Percentiles rank a stretch among this genome's conserved stretches.
Conservation (phyloP, 2,888 invertebrate genomes). For the Lasioglossum marginatum region DNA sequence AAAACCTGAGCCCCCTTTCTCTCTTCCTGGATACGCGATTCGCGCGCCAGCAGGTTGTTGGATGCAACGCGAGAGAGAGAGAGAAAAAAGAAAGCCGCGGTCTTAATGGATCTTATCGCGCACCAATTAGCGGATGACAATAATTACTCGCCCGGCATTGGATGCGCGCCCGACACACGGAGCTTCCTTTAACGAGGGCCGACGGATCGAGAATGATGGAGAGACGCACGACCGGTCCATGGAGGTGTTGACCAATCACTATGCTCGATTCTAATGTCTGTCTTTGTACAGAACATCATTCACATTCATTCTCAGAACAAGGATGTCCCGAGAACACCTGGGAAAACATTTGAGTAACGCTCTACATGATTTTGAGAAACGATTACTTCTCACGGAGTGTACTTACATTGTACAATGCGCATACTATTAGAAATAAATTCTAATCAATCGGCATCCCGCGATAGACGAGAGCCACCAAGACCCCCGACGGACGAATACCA, state of each 20-base stretch:
- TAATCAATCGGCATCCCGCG: not conserved
- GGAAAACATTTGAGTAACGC: too few relatives aligned
- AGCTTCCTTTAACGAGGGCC: slow-evolving; percentile 32
- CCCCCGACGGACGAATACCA: not conserved
- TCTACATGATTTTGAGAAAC: too few relatives aligned
- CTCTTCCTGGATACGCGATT: slow-evolving; percentile 20
- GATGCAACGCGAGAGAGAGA: not conserved
- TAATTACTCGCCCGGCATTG: slow-evolving; percentile 41
- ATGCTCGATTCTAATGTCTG: not conserved
- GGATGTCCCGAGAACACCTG: too few relatives aligned
- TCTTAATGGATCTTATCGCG: slow-evolving; percentile 63
- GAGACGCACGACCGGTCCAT: not conserved
- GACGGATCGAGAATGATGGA: slow-evolving; percentile 13
- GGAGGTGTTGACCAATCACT: not conserved
- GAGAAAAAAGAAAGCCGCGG: slow-evolving; percentile 11
- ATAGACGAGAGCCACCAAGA: not conserved
- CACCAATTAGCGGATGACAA: slow-evolving; percentile 57
- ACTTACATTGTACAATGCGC: too few relatives aligned
- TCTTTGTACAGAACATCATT: not conserved
- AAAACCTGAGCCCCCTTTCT: not conserved
- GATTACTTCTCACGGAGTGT: too few relatives aligned
- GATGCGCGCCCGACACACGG: slow-evolving; percentile 25
- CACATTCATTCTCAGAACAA: not conserved
- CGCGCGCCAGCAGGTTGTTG: slow-evolving; percentile 67
- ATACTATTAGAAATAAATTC: not conserved